Conservation (phyloP, 2,113 vertebrate genomes). For the Phoenicopterus ruber region DNA sequence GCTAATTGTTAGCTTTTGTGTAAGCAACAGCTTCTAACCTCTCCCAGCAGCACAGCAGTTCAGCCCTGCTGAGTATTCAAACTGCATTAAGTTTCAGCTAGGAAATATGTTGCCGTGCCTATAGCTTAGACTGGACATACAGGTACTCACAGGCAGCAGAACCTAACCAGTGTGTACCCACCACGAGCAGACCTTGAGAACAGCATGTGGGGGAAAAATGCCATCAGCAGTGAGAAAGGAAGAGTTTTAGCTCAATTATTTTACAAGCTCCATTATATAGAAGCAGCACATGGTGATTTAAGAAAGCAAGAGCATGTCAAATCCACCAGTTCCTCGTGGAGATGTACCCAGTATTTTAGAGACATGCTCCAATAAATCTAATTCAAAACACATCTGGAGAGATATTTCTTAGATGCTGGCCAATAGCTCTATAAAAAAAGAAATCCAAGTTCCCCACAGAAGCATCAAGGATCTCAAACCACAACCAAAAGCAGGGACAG, state of each 20-base stretch:
- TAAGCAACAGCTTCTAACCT: not conserved
- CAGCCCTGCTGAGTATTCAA: not conserved
- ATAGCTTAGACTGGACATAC: fast-evolving
- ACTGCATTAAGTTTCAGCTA: not conserved
- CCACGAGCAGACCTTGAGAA: not conserved
- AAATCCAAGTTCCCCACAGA: not conserved
- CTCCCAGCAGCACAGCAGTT: not conserved
- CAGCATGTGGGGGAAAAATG: fast-evolving
- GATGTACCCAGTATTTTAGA: not conserved
- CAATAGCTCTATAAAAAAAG: not conserved
- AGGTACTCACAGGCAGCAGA: not conserved
- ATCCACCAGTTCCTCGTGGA: not conserved
- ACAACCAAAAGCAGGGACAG: not conserved
- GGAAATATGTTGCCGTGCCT: not conserved
- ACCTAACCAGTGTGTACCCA: not conserved
- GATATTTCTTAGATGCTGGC: not conserved
- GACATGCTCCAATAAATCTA: not conserved
- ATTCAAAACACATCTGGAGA: not conserved
- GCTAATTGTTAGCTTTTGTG: not conserved
- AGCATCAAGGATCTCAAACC: not conserved
- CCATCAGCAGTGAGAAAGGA: not conserved
- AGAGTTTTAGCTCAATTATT: not conserved
- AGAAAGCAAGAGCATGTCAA: not conserved
- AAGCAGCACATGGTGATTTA: not conserved
- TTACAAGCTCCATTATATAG: not conserved